Percentiles rank a stretch among this genome's conserved stretches.
Evolutionary conservation across 2,797 vertebrate species (phyloP).

Genomic region (Huso huso): DNA sequence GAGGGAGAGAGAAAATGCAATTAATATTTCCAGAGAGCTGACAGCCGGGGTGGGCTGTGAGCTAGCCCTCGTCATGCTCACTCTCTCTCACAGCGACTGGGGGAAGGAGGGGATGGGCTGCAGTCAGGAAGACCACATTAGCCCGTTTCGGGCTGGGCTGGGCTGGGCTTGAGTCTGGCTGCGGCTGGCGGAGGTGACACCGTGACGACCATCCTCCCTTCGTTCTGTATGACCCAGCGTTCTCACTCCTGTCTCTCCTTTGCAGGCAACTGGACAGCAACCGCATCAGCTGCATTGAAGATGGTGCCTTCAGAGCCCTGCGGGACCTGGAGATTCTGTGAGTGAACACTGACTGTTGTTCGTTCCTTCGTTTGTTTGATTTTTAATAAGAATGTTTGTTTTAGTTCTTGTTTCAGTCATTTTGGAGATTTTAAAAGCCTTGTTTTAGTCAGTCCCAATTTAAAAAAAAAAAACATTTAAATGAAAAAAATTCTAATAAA

Average conservation of each 20-base stretch:
- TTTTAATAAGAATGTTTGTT: not conserved
- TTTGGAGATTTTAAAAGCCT: not conserved
- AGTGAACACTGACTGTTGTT: slow-evolving; percentile 56
- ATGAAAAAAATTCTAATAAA: no score
- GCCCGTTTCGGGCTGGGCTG: slow-evolving; percentile 15
- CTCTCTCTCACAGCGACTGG: slow-evolving; percentile 36
- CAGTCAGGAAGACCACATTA: slow-evolving; percentile 54
- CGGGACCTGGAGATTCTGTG: slow-evolving; percentile 98
- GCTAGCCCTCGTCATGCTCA: slow-evolving; percentile 46
- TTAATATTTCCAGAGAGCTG: slow-evolving; percentile 99
- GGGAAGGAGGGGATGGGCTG: slow-evolving; percentile 55
- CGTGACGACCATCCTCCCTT: slow-evolving; percentile 29
- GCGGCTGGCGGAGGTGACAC: slow-evolving; percentile 39
- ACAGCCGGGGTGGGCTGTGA: slow-evolving; percentile 77
- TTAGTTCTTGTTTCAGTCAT: not conserved
- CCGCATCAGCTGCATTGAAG: slow-evolving; percentile 98
- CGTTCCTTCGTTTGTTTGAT: not conserved
- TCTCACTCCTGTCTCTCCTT: slow-evolving; percentile 72
- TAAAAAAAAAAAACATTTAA: no score
- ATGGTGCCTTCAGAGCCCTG: slow-evolving; percentile 98
- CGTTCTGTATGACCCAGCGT: slow-evolving; percentile 31
- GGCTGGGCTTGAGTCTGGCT: slow-evolving; percentile 44
- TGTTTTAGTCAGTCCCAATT: no score
- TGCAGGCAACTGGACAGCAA: slow-evolving; percentile 98
- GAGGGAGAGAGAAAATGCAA: slow-evolving; percentile 68